Evolutionary conservation across 2,113 vertebrate genomes (phyloP).

Genomic region (Oncorhynchus mykiss): DNA sequence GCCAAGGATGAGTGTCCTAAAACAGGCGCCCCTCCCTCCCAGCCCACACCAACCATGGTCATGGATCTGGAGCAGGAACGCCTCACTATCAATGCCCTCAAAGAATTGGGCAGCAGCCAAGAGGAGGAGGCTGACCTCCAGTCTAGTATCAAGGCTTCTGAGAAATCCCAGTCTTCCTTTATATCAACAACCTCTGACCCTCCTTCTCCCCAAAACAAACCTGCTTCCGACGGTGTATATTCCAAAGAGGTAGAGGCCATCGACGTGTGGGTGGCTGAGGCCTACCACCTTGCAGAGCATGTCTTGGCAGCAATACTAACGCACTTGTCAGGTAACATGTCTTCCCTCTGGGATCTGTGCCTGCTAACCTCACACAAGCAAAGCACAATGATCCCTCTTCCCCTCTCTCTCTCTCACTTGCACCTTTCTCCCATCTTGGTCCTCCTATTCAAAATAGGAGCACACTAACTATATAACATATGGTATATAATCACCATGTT

Average conservation of each 20-base stretch:
- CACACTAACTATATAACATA: not conserved
- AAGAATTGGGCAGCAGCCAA: slow-evolving; percentile 72
- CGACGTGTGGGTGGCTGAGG: slow-evolving; percentile 76
- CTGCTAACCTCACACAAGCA: slow-evolving; percentile 64
- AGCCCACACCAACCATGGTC: slow-evolving; percentile 46
- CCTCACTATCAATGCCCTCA: slow-evolving; percentile 81
- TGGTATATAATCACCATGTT: not conserved
- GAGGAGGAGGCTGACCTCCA: slow-evolving; percentile 54
- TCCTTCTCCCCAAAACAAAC: slow-evolving; percentile 42
- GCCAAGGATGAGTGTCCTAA: slow-evolving; percentile 16
- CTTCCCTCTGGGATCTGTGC: slow-evolving; percentile 59
- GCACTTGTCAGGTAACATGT: slow-evolving; percentile 82
- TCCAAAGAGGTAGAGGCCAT: slow-evolving; percentile 73
- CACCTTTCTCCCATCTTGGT: not conserved
- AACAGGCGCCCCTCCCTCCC: slow-evolving; percentile 19
- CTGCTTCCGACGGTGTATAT: slow-evolving; percentile 46
- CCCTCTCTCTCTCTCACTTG: slow-evolving; percentile 13
- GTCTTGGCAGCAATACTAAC: slow-evolving; percentile 82
- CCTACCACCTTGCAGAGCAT: slow-evolving; percentile 79
- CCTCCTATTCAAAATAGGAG: not conserved
- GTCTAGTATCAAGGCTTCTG: slow-evolving; percentile 1
- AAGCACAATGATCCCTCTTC: slow-evolving; percentile 18
- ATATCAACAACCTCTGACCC: slow-evolving; percentile 24
- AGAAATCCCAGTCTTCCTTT: slow-evolving; percentile 27
- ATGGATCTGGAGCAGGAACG: slow-evolving; percentile 81